These are phyloP conservation scores for Netelia inedita DNA, from an alignment of 2,888 invertebrate genomes.

Conservation along the genomic window DNA sequence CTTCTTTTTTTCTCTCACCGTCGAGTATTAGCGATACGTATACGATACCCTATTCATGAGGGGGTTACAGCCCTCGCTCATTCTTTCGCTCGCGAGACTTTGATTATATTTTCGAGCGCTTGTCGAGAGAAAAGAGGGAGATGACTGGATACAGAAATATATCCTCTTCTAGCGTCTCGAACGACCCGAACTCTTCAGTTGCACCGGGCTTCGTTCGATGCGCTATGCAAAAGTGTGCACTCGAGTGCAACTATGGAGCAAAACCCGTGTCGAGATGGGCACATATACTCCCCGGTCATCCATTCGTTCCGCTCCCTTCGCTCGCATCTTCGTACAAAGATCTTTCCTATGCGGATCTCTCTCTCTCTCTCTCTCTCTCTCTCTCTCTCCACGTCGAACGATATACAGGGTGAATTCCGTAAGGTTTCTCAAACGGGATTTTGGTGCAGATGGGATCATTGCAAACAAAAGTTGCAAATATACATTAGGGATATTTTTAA, in stretches of 20 bases:
- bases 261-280: conserved; percentile 52
- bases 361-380: too few relatives aligned
- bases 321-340: conserved; percentile 11
- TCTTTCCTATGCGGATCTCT: background rate
- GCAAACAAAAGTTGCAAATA: too few relatives aligned
- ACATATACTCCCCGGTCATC: conserved; percentile 20
- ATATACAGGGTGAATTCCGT: too few relatives aligned
- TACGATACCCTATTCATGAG: conserved; percentile 15
- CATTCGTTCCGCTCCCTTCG: conserved; percentile 49
- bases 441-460: too few relatives aligned
- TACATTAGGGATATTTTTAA: too few relatives aligned
- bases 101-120: conserved; percentile 63
- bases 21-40: background rate
- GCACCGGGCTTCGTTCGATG: conserved; percentile 33
- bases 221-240: conserved; percentile 55
- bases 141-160: background rate
- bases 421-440: too few relatives aligned
- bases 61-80: background rate
- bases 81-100: conserved; percentile 40
- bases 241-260: conserved; percentile 59
- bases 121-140: conserved; percentile 30
- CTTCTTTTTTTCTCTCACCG: conserved; percentile 16
- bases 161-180: background rate
- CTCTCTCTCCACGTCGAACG: too few relatives aligned
- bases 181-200: background rate